These are phyloP conservation scores for Empidonax traillii DNA, from an alignment of 2,113 vertebrate genomes.

Conservation along the genomic window DNA sequence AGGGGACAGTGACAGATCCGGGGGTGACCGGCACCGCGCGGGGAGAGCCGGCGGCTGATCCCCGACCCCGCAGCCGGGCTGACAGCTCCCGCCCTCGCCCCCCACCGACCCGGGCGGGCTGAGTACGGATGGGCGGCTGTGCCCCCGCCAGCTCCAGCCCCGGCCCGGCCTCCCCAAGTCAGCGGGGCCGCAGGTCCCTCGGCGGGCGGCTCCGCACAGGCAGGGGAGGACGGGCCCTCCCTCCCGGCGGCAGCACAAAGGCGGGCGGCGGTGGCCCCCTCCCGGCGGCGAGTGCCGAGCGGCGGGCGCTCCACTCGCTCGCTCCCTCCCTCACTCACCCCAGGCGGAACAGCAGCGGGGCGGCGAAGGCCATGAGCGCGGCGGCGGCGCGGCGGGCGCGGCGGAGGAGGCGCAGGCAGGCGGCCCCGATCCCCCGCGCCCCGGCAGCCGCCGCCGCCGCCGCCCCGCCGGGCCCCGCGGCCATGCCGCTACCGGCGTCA, in stretches of 20 bases:
- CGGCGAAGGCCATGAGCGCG: slow-evolving; percentile 65
- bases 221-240: not conserved
- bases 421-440: too few relatives aligned
- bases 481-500: too few relatives aligned
- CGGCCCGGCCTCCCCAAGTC: not conserved
- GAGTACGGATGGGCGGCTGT: not conserved
- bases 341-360: slow-evolving; percentile 67
- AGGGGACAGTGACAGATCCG: too few relatives aligned
- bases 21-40: too few relatives aligned
- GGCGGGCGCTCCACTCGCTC: not conserved
- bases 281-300: not conserved
- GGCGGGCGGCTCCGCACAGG: not conserved
- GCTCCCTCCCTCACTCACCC: slow-evolving; percentile 48
- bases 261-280: not conserved
- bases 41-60: not conserved
- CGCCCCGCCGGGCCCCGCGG: too few relatives aligned
- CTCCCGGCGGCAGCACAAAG: slow-evolving; percentile 6
- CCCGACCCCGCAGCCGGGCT: not conserved
- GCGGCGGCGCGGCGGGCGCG: not conserved
- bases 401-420: not conserved
- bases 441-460: too few relatives aligned
- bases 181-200: not conserved
- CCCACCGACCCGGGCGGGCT: too few relatives aligned
- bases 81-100: too few relatives aligned
- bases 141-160: not conserved